These are phyloP conservation scores for Stegophylla sp. DNA, from an alignment of 2,888 invertebrate species.

Conservation along the genomic window DNA sequence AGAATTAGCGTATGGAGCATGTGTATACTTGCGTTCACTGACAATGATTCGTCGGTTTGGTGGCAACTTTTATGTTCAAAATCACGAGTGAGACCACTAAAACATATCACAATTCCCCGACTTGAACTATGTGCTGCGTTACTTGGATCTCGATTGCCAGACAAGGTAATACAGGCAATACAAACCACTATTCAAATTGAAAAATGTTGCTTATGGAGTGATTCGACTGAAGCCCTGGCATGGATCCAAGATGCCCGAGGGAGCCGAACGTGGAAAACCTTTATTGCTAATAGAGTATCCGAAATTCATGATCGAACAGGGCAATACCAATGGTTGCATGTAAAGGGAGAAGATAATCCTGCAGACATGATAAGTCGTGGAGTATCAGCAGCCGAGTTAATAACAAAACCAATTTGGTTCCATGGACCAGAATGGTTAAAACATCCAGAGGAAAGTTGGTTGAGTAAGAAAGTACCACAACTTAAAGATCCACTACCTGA, in stretches of 20 bases:
- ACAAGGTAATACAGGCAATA: neutral
- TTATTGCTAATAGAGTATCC: neutral
- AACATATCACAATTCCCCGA: slow-evolving; percentile 9
- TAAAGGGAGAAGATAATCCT: neutral
- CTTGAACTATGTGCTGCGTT: slow-evolving; percentile 35
- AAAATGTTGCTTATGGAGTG: neutral
- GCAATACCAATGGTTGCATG: neutral
- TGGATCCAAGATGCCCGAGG: neutral
- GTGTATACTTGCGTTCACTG: slow-evolving; percentile 2
- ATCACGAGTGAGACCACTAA: slow-evolving; percentile 32
- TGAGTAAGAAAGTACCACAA: too few relatives aligned
- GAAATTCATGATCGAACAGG: neutral
- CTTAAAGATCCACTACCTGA: too few relatives aligned
- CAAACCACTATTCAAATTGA: neutral
- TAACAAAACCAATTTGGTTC: too few relatives aligned
- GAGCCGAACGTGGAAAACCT: neutral
- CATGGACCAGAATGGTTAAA: too few relatives aligned
- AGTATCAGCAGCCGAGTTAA: too few relatives aligned
- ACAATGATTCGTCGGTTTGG: too few relatives aligned
- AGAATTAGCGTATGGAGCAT: slow-evolving; percentile 15
- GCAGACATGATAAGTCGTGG: neutral
- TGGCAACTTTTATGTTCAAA: slow-evolving; percentile 9
- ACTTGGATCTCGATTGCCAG: neutral
- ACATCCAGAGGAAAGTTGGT: too few relatives aligned
- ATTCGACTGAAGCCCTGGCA: neutral